Percentiles rank a stretch among this genome's conserved stretches.
Evolutionary conservation across 2,113 vertebrate genomes (phyloP).

Genomic region (Colius striatus): DNA sequence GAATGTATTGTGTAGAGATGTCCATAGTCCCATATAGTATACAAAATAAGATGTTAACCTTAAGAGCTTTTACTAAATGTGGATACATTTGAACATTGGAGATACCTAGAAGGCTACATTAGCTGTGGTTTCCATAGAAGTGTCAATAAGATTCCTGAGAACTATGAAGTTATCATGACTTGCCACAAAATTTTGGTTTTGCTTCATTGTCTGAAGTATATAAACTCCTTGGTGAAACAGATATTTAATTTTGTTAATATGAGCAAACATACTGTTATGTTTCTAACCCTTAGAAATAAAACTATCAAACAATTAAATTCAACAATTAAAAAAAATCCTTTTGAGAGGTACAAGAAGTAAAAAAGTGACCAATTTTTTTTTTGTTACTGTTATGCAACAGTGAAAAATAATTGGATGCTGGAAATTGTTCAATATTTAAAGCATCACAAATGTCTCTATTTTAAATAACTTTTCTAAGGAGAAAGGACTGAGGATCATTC

Average conservation of each 20-base stretch:
- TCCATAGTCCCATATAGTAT: neutral
- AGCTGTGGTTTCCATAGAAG: neutral
- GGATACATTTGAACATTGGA: neutral
- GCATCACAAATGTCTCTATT: neutral
- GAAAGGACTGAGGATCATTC: neutral
- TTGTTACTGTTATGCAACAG: neutral
- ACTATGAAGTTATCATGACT: neutral
- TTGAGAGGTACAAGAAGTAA: neutral
- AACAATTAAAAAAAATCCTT: neutral
- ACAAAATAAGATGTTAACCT: neutral
- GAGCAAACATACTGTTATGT: neutral
- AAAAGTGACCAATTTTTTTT: neutral
- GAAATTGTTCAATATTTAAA: neutral
- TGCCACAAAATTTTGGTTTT: neutral
- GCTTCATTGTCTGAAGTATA: neutral
- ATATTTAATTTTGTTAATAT: neutral
- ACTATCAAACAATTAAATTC: neutral
- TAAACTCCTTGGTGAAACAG: neutral
- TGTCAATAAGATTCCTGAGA: neutral
- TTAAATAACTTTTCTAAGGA: neutral
- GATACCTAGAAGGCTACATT: neutral
- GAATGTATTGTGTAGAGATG: neutral
- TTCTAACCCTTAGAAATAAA: neutral
- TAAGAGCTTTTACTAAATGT: neutral
- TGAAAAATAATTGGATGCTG: neutral